Percentiles rank a stretch among this genome's conserved stretches.
phyloP scores from a whole-genome alignment of 2,113 vertebrate species.

The Pagrus major region DNA sequence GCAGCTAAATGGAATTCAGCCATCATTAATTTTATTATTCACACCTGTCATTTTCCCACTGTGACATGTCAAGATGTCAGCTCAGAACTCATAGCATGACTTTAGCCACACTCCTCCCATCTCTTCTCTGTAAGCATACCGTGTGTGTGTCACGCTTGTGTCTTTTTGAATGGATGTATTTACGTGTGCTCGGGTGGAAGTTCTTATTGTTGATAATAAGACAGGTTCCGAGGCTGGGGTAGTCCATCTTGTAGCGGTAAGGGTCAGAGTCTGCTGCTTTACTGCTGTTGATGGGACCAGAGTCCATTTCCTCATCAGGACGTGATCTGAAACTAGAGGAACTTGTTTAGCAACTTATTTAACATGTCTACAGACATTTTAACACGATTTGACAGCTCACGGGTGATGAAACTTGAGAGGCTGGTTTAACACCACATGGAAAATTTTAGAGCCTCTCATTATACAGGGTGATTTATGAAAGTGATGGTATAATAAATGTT shows the following conservation, averaged over 20 bases:
- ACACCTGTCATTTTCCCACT: neutral
- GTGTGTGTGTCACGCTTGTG: neutral
- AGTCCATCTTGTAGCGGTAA: slow-evolving; percentile 71
- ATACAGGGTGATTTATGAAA: neutral
- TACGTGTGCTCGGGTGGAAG: slow-evolving; percentile 51
- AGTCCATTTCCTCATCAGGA: slow-evolving; percentile 5
- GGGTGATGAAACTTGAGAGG: neutral
- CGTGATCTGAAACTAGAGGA: neutral
- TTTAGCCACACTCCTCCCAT: neutral
- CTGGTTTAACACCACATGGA: neutral
- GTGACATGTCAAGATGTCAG: neutral
- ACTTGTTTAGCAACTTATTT: neutral
- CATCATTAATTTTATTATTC: neutral
- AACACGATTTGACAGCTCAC: neutral
- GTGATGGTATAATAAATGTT: neutral
- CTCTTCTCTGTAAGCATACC: neutral
- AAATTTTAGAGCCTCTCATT: neutral
- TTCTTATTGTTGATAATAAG: slow-evolving; percentile 80
- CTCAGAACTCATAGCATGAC: neutral
- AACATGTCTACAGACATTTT: neutral
- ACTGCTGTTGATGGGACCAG: neutral
- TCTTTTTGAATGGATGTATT: neutral
- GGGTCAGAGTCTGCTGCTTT: neutral
- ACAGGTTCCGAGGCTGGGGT: slow-evolving; percentile 65
- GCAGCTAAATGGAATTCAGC: neutral